Evolutionary conservation across 2,888 invertebrate genomes (phyloP).

Genomic region (Timandra comae): DNA sequence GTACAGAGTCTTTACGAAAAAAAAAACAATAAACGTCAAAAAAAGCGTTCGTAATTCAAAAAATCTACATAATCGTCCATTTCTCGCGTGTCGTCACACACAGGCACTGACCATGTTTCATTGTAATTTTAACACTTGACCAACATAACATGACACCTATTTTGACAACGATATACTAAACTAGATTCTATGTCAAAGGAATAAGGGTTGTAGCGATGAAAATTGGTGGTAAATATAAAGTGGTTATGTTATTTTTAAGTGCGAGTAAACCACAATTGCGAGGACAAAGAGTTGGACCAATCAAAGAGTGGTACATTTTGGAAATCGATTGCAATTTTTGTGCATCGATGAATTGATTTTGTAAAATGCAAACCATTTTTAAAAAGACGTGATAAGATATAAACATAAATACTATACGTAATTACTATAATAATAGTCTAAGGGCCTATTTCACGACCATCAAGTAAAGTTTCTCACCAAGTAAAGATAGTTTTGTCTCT

Average conservation of each 20-base stretch:
- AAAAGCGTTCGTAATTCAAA: constrained; percentile 28
- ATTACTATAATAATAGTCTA: no score
- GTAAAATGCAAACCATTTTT: no score
- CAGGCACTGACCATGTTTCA: constrained; percentile 29
- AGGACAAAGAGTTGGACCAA: constrained; percentile 33
- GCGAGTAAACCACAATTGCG: constrained; percentile 32
- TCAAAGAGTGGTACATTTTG: constrained; percentile 34
- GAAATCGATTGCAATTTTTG: constrained; percentile 17
- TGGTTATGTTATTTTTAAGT: constrained; percentile 31
- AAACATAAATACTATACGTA: no score
- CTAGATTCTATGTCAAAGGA: constrained; percentile 2
- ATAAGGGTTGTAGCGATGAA: constrained; percentile 7
- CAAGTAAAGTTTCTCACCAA: no score
- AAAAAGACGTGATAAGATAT: no score
- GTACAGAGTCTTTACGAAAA: no score
- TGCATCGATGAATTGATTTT: constrained; percentile 32
- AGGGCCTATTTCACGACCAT: no score
- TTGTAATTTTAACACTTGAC: constrained; percentile 37
- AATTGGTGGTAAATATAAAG: constrained; percentile 8
- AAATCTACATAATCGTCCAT: constrained; percentile 37
- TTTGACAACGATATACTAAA: no score
- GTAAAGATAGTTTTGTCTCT: no score
- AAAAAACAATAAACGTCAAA: constrained; percentile 8
- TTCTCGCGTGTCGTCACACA: constrained; percentile 29
- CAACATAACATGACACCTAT: constrained; percentile 10